Conservation (phyloP, 2,888 invertebrate species). For the Pseudococcus jackbeardsleyi region DNA sequence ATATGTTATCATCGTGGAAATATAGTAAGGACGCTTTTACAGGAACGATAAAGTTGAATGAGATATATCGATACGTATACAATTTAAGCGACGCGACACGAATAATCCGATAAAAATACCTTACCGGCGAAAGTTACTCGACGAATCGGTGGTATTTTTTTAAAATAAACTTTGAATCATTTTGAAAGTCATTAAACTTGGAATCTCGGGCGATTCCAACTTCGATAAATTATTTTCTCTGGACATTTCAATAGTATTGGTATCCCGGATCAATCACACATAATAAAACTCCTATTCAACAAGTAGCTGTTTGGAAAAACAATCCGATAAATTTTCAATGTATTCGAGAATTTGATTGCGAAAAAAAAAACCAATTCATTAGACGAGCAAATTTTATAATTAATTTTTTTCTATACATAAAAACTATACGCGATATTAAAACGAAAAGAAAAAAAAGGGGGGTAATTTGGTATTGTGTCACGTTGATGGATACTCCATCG, state of each 20-base stretch:
- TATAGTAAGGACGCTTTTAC: background rate
- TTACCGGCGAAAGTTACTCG: background rate
- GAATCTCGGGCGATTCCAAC: background rate
- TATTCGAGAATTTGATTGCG: background rate
- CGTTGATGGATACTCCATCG: conserved; percentile 43
- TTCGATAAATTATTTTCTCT: background rate
- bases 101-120: conserved; percentile 7
- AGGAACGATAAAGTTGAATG: background rate
- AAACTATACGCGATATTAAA: background rate
- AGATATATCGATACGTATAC: background rate
- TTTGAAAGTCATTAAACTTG: background rate
- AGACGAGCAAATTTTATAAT: conserved; percentile 1
- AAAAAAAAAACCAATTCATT: conserved; percentile 10
- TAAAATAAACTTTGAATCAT: background rate
- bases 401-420: background rate
- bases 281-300: background rate
- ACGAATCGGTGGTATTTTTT: background rate
- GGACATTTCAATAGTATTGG: background rate
- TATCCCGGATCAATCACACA: background rate
- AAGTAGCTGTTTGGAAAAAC: background rate
- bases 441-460: background rate
- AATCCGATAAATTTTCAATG: background rate
- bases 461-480: conserved; percentile 36
- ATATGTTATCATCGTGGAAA: background rate
- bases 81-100: background rate